These are phyloP conservation scores for Alces alces DNA, from an alignment of 2,113 vertebrate species.

Conservation along the genomic window DNA sequence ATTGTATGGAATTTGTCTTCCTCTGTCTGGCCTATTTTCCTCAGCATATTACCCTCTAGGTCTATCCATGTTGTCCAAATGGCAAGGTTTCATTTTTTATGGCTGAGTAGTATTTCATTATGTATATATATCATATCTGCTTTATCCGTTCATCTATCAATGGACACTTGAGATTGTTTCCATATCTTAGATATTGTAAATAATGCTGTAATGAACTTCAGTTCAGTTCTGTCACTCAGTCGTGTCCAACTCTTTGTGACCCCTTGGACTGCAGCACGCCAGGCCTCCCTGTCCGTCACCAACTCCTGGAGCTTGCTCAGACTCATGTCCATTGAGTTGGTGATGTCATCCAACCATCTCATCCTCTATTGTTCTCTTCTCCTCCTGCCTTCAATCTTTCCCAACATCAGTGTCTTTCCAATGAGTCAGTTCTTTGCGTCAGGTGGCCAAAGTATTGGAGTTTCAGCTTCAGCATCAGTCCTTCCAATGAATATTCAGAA, in stretches of 20 bases:
- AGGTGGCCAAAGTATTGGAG: background rate
- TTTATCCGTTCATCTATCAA: background rate
- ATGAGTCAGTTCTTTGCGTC: background rate
- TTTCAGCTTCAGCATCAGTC: background rate
- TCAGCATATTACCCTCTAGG: background rate
- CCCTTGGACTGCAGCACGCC: background rate
- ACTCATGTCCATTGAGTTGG: background rate
- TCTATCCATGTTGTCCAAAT: background rate
- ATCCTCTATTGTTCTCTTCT: background rate
- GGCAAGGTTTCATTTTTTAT: background rate
- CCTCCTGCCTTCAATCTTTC: background rate
- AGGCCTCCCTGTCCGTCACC: background rate
- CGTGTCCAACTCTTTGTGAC: background rate
- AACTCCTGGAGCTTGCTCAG: background rate
- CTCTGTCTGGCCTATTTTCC: background rate
- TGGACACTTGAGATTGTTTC: background rate
- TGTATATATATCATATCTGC: background rate
- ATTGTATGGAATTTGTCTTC: background rate
- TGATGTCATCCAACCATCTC: background rate
- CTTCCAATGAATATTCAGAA: background rate
- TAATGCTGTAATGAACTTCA: background rate
- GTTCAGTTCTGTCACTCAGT: background rate
- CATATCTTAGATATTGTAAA: background rate
- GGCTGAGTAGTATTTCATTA: background rate
- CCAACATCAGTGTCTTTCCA: background rate